phyloP scores from a whole-genome alignment of 2,888 invertebrate species.

The Eremobia ochroleuca region DNA sequence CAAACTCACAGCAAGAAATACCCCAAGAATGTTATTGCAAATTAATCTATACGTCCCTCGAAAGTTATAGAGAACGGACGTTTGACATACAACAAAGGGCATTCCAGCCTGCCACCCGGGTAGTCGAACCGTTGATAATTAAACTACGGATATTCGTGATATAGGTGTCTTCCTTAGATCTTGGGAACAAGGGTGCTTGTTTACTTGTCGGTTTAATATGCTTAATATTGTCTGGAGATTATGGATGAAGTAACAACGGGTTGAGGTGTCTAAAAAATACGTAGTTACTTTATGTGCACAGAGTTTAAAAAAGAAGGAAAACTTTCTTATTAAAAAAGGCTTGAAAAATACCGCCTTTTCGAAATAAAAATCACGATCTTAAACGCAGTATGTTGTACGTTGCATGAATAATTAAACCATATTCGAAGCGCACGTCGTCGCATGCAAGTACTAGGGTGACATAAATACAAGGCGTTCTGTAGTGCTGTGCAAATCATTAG shows the following conservation, averaged over 20 bases:
- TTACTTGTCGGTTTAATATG: conserved; percentile 24
- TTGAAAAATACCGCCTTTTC: conserved; percentile 16
- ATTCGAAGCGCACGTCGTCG: conserved; percentile 57
- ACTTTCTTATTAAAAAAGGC: not conserved
- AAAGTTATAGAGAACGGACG: conserved; percentile 43
- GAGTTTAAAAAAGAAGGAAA: not conserved
- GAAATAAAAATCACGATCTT: conserved; percentile 46
- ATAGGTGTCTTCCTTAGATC: conserved; percentile 57
- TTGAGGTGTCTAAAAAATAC: not conserved
- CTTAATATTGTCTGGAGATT: conserved; percentile 26
- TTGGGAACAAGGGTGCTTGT: conserved; percentile 32
- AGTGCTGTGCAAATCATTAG: conserved; percentile 77
- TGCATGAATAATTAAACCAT: conserved; percentile 64
- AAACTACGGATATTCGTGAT: conserved; percentile 65
- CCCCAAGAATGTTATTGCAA: conserved; percentile 67
- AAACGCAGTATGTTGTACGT: conserved; percentile 41
- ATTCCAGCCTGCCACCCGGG: conserved; percentile 50
- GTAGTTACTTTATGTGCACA: not conserved
- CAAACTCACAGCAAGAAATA: conserved; percentile 57
- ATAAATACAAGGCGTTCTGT: conserved; percentile 61
- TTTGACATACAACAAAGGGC: conserved; percentile 65
- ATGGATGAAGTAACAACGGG: not conserved
- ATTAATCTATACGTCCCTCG: conserved; percentile 64
- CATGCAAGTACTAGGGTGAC: conserved; percentile 58
- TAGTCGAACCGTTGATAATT: conserved; percentile 66